Percentiles rank a stretch among this genome's conserved stretches.
Conservation (phyloP, 2,797 vertebrate genomes). For the Lepus oiostolus region DNA sequence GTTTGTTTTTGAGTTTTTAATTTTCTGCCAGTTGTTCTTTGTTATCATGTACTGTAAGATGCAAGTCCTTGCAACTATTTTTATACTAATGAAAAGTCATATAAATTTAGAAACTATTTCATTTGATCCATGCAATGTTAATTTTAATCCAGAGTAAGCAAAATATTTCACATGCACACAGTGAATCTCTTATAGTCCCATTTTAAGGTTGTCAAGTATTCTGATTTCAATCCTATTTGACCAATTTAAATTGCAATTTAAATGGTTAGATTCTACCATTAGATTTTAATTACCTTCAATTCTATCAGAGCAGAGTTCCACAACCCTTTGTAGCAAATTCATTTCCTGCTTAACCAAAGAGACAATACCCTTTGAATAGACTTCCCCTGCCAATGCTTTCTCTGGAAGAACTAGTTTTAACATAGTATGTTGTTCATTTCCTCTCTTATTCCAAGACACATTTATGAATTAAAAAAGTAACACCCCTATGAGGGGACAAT, state of each 20-base stretch:
- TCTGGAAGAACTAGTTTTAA: conserved; percentile 43
- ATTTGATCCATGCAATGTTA: conserved; percentile 57
- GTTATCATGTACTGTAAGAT: conserved; percentile 65
- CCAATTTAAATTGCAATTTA: conserved; percentile 83
- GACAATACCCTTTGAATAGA: conserved; percentile 67
- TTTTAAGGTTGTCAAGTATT: conserved; percentile 75
- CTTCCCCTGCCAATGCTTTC: background rate
- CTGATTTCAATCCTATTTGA: conserved; percentile 75
- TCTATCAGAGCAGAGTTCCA: conserved; percentile 61
- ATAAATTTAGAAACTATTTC: conserved; percentile 76
- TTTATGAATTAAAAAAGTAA: conserved; percentile 63
- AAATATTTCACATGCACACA: conserved; percentile 66
- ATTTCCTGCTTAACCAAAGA: conserved; percentile 78
- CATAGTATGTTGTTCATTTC: conserved; percentile 43
- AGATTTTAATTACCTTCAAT: conserved; percentile 80
- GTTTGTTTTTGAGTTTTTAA: conserved; percentile 70
- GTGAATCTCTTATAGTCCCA: conserved; percentile 50
- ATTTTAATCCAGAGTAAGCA: conserved; percentile 69
- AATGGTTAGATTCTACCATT: conserved; percentile 78
- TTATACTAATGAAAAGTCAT: conserved; percentile 72
- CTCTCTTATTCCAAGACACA: conserved; percentile 22
- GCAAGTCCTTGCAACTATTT: conserved; percentile 40
- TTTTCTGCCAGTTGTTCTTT: conserved; percentile 70
- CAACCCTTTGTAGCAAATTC: conserved; percentile 64
- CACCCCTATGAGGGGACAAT: background rate